Percentiles rank a stretch among this genome's conserved stretches.
Conservation (phyloP, 2,888 invertebrate genomes). For the Tenthredo livida region DNA sequence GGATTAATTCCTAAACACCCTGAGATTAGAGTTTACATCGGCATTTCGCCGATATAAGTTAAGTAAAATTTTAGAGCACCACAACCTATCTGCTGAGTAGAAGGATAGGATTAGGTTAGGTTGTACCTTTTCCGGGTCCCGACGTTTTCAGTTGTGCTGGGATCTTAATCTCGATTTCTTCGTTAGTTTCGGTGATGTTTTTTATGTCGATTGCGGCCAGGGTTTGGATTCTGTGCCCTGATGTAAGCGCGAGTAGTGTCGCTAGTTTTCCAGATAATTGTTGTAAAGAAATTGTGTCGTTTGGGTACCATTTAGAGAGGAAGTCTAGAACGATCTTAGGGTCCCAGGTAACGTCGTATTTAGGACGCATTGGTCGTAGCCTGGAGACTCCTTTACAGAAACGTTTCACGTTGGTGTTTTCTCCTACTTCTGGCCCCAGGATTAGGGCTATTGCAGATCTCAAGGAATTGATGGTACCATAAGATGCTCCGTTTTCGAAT, state of each 20-base stretch:
- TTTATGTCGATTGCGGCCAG: too few species aligned
- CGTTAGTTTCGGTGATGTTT: too few species aligned
- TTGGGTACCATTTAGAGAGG: background rate
- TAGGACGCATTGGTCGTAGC: slow-evolving; percentile 47
- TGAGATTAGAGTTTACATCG: too few species aligned
- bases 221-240: too few species aligned
- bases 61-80: too few species aligned
- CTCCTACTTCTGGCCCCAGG: slow-evolving; percentile 50
- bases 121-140: slow-evolving; percentile 23
- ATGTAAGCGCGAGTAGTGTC: too few species aligned
- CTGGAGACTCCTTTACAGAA: slow-evolving; percentile 56
- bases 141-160: slow-evolving; percentile 53
- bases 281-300: slow-evolving; percentile 42
- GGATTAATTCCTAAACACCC: too few species aligned
- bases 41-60: too few species aligned
- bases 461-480: slow-evolving; percentile 16
- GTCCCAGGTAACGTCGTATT: slow-evolving; percentile 66
- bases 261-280: slow-evolving; percentile 58
- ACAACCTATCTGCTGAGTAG: slow-evolving; percentile 25
- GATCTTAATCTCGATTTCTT: slow-evolving; percentile 2
- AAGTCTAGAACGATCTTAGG: slow-evolving; percentile 54
- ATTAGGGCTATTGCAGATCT: slow-evolving; percentile 25
- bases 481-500: slow-evolving; percentile 4
- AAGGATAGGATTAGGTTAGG: slow-evolving; percentile 36
- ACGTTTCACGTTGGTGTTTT: slow-evolving; percentile 57